These are phyloP conservation scores for Gephyroberyx darwinii DNA, from an alignment of 2,797 vertebrate species.

Conservation along the genomic window DNA sequence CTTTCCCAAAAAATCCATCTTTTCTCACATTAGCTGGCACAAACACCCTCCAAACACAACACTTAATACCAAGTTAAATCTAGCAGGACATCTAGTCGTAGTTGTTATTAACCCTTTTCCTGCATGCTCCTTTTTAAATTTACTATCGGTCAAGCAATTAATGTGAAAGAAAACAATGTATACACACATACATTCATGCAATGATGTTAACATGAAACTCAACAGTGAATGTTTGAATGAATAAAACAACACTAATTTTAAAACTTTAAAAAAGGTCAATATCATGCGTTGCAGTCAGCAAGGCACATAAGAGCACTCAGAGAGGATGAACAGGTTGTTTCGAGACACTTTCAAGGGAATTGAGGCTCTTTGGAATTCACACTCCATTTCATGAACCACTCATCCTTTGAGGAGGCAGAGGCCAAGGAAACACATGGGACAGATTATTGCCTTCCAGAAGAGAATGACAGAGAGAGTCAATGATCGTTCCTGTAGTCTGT, in stretches of 20 bases:
- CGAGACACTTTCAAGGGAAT: slow-evolving; percentile 1
- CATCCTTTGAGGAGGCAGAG: slow-evolving; percentile 16
- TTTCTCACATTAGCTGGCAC: neutral
- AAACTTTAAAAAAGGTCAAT: slow-evolving; percentile 24
- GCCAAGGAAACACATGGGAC: neutral
- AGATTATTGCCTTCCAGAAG: slow-evolving; percentile 7
- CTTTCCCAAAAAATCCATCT: neutral
- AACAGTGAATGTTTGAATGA: too few relatives aligned
- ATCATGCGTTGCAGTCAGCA: neutral
- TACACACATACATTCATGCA: too few relatives aligned
- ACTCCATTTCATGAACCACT: slow-evolving; percentile 10
- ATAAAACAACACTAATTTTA: too few relatives aligned
- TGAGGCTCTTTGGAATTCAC: slow-evolving; percentile 11
- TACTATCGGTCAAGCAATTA: too few relatives aligned
- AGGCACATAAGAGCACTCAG: slow-evolving; percentile 26
- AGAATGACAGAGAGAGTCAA: neutral
- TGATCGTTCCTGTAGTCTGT: too few relatives aligned
- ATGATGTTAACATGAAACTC: too few relatives aligned
- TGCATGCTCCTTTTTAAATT: too few relatives aligned
- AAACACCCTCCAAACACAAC: neutral
- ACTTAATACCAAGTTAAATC: too few relatives aligned
- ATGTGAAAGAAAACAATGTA: too few relatives aligned
- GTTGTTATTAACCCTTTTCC: too few relatives aligned
- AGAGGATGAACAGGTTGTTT: slow-evolving; percentile 5
- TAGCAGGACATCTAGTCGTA: too few relatives aligned